A percentile compares a stretch with the other conserved stretches of the same genome.
phyloP scores from a whole-genome alignment of 2,888 invertebrate genomes.

The Microdon myrmicae region DNA sequence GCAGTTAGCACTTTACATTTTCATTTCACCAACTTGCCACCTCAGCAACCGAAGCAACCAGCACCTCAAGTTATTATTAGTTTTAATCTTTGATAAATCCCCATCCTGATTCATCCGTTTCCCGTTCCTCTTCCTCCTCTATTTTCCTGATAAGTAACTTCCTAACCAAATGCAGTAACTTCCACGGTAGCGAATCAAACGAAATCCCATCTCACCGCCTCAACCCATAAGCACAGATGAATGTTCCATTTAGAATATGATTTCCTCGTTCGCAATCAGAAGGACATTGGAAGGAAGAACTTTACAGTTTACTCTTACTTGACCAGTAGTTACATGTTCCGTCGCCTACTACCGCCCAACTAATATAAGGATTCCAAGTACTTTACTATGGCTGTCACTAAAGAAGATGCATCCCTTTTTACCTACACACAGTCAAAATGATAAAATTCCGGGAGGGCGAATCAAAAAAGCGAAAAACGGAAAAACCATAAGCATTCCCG shows the following conservation, averaged over 20 bases:
- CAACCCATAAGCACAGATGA: constrained; percentile 3
- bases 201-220: constrained; percentile 8
- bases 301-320: not conserved
- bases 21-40: constrained; percentile 12
- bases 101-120: constrained; percentile 44
- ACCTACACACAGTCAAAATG: constrained; percentile 5
- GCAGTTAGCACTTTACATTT: constrained; percentile 29
- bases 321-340: constrained; percentile 5
- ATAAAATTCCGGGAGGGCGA: constrained; percentile 20
- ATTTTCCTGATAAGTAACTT: constrained; percentile 35
- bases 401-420: not conserved
- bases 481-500: not conserved
- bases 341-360: constrained; percentile 24
- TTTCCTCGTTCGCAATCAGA: constrained; percentile 33
- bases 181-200: too few relatives aligned
- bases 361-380: constrained; percentile 32
- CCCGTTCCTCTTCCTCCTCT: constrained; percentile 27
- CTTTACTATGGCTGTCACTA: not conserved
- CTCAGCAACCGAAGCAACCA: constrained; percentile 12
- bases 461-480: not conserved
- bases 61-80: constrained; percentile 43
- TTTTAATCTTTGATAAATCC: constrained; percentile 48
- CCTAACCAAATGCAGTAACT: constrained; percentile 39
- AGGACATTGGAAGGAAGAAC: constrained; percentile 3
- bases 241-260: constrained; percentile 31